Base-by-base conservation (phyloP, 2,113 vertebrate genomes). In the Elephantulus edwardii region DNA sequence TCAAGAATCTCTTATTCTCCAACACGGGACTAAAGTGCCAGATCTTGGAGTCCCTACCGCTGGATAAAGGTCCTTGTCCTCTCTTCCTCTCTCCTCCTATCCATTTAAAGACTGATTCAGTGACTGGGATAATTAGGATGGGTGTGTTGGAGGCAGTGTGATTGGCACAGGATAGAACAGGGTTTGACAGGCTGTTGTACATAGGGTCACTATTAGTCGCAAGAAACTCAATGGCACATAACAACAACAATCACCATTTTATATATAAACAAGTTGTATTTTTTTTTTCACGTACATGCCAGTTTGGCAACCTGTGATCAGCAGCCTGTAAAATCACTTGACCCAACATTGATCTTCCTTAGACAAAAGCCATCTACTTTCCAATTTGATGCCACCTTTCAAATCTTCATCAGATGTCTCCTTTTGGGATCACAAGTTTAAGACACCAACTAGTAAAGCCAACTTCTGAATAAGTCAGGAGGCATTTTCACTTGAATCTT, bases 31-130 rank as follows among this genome's bases (percentile, higher is more conserved):
- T 82, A 88, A 50, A 72, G 13, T 83, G 40, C 17, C 85, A 35
- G 68, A 91, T 83, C 94, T 96, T 93, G 92, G 97, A 95, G 90
- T 95, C 96, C 91, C 50, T 12, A 44, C n/a, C 58, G 22, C 48
- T 52, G 79, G 44, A 74, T 71, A 88, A 66, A 94, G 71, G 94
- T 87, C 54, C 74, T 93, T 52, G 84, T 77, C 42, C 81, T 71
- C 33, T n/a, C 84, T 80, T 24, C 19, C 1, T 28, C n/a, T 77
- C 4, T 81, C 86, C 10, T 46, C 16, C 24, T 79, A 22, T 35
- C 78, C 20, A 48, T 42, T 66, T 89, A 58, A 75, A 88, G n/a
- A 12, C 52, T 44, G 44, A 10, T 66, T 35, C n/a, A n/a, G n/a
- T n/a, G n/a, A n/a, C n/a, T n/a, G n/a, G n/a, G n/a, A n/a, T n/a